Conservation (phyloP, 2,797 vertebrate genomes). For the Artibeus lituratus region DNA sequence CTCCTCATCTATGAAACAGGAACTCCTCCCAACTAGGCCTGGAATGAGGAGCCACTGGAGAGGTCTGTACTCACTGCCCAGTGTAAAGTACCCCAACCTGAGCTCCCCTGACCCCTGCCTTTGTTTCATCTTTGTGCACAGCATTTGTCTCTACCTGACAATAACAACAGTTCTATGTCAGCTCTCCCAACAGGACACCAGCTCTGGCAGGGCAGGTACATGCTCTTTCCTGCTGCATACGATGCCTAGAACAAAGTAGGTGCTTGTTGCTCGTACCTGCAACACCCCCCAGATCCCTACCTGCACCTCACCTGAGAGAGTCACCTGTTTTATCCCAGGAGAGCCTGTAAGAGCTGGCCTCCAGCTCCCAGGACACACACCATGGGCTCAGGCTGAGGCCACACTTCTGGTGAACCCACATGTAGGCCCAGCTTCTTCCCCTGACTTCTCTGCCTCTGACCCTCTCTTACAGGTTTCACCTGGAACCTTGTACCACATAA, state of each 20-base stretch:
- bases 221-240: not conserved
- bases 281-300: not conserved
- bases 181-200: not conserved
- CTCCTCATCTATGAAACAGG: not conserved
- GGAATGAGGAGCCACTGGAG: not conserved
- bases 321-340: not conserved
- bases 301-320: too few relatives aligned
- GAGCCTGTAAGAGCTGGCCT: not conserved
- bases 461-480: not conserved
- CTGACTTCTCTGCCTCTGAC: too few relatives aligned
- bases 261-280: not conserved
- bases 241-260: not conserved
- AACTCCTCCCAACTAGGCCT: not conserved
- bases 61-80: not conserved
- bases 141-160: not conserved
- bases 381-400: not conserved
- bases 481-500: not conserved
- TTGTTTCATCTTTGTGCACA: not conserved
- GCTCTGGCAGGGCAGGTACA: not conserved
- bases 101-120: too few relatives aligned
- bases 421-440: not conserved
- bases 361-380: not conserved
- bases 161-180: not conserved
- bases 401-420: not conserved
- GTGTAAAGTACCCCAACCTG: not conserved